Conservation (phyloP, 2,797 vertebrate genomes). For the Halcyon smyrnensis region DNA sequence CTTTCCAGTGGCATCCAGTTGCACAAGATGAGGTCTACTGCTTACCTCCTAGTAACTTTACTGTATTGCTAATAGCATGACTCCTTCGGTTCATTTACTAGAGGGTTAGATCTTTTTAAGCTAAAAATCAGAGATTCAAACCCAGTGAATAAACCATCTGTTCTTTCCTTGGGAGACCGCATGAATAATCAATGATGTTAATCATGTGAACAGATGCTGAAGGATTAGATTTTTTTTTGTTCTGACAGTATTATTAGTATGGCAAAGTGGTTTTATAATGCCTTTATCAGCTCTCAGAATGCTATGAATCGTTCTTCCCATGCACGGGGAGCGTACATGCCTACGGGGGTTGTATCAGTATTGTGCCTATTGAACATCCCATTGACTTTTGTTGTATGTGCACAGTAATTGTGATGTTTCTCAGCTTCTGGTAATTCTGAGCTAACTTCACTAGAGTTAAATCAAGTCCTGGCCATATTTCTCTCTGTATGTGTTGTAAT, state of each 20-base stretch:
- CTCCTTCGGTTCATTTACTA: neutral
- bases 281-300: neutral
- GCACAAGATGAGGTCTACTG: neutral
- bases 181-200: neutral
- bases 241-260: neutral
- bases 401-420: neutral
- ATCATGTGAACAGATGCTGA: neutral
- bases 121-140: neutral
- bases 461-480: neutral
- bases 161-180: neutral
- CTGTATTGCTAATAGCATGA: neutral
- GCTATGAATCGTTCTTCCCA: accelerated
- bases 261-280: neutral
- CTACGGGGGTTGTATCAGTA: accelerated
- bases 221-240: neutral
- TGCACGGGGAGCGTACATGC: neutral
- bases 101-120: neutral
- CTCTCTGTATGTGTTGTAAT: neutral
- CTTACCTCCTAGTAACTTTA: neutral
- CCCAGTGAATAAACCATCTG: neutral
- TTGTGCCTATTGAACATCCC: neutral
- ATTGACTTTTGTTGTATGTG: neutral
- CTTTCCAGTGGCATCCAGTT: neutral
- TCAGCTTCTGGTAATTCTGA: neutral
- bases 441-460: neutral